Evolutionary conservation across 2,888 invertebrate genomes (phyloP), one percentile per base, ranked within the genome.

Genomic region (Eurytoma californica): DNA sequence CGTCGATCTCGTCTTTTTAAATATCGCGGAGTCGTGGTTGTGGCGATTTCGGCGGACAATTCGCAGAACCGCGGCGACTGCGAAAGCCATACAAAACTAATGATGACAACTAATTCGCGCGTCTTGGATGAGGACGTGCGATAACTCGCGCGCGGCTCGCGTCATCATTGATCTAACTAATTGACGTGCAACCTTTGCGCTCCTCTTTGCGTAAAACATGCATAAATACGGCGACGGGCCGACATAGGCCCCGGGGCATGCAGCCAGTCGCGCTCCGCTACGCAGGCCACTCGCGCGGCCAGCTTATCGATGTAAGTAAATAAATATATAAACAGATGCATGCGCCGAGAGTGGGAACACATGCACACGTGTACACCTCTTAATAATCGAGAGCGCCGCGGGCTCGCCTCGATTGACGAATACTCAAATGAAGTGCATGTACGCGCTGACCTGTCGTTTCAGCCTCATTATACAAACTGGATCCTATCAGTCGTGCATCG

Each of bases 301-400:
- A 16, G 61, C 63, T n/a, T 39, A 63, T 63, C 63, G 47, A 63
- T 47, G 47, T 63, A 39, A 39, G 39, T 39, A 63, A 63, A 63
- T 63, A 63, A 63, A 63, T 47, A 63, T 47, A 18, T 18, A 63
- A 63, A 63, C 63, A 63, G 39, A 30, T 61, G 61, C 30, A 61
- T n/a, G 16, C 39, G 63, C 60, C 20, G 28, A 24, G 39, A 16
- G 39, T 63, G 7, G 9, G 39, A 39, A 39, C 39, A 39, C 39
- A 47, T 39, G 47, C 39, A 12, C n/a, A 12, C 18, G 60, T 28
- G 28, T 24, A 60, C 61, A 61, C 61, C 16, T 61, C 16, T 16
- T 14, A 53, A 53, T 53, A 4, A 51, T 2, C 13, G 2, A 51
- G 51, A 13, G 49, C 49, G 49, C 49, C 49, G 49, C 49, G 49